phyloP scores from a whole-genome alignment of 1,140 invertebrate genomes.

The Trissolcus basalis region DNA sequence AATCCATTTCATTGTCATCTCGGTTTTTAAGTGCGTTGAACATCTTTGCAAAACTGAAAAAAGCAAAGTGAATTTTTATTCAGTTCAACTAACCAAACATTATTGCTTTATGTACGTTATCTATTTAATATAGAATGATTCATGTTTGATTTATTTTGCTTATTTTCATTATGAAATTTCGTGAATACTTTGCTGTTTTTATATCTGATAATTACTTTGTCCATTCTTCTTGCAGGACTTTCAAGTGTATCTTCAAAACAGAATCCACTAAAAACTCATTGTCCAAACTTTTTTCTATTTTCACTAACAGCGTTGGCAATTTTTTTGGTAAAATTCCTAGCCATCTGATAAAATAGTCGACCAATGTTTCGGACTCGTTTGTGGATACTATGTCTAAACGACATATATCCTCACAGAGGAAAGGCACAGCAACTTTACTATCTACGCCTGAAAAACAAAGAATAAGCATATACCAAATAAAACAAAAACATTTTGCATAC shows the following conservation, averaged over 20 bases:
- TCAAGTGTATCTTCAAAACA: conserved; percentile 70
- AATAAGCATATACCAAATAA: conserved; percentile 2
- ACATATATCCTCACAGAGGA: conserved; percentile 70
- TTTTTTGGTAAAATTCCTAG: conserved; percentile 69
- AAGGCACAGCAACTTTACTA: conserved; percentile 71
- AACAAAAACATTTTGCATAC: not conserved
- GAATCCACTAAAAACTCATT: conserved; percentile 71
- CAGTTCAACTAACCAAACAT: too few relatives aligned
- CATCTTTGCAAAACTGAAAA: conserved; percentile 72
- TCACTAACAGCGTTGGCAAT: conserved; percentile 71
- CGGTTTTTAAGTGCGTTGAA: conserved; percentile 69
- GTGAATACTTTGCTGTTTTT: too few relatives aligned
- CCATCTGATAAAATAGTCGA: conserved; percentile 70
- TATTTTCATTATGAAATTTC: too few relatives aligned
- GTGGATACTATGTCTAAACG: conserved; percentile 71
- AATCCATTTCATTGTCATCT: conserved; percentile 66
- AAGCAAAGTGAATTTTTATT: conserved; percentile 6
- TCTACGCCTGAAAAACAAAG: conserved; percentile 68
- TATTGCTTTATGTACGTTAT: too few relatives aligned
- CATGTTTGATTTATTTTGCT: too few relatives aligned
- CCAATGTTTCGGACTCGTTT: conserved; percentile 63
- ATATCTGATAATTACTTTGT: conserved; percentile 65
- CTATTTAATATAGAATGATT: too few relatives aligned
- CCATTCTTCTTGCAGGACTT: conserved; percentile 75
- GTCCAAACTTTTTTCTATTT: conserved; percentile 74